These are phyloP conservation scores for Cepphus grylle DNA, from an alignment of 2,113 vertebrate species.

Conservation along the genomic window DNA sequence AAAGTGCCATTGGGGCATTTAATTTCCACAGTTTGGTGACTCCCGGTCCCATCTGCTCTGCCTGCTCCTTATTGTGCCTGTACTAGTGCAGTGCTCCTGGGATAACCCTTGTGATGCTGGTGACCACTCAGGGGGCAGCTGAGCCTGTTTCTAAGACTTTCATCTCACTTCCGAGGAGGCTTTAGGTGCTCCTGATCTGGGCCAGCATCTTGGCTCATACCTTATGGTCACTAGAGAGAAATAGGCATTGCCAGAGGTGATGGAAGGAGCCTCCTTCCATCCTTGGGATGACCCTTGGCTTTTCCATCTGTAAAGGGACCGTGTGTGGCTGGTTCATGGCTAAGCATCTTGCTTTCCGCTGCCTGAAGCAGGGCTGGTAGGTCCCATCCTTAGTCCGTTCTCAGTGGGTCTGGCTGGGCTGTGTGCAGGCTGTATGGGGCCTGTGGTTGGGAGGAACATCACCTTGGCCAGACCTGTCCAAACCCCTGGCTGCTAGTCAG, in stretches of 20 bases:
- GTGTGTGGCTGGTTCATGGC: background rate
- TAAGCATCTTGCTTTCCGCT: background rate
- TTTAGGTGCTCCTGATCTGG: background rate
- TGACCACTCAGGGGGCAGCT: no score
- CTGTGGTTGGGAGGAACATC: no score
- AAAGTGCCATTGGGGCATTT: background rate
- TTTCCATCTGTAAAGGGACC: background rate
- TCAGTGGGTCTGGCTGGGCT: background rate
- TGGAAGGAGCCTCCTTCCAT: background rate
- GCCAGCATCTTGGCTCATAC: background rate
- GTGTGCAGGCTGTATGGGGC: no score
- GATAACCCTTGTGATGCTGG: background rate
- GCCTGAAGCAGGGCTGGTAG: background rate
- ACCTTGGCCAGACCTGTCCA: background rate
- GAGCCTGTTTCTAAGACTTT: background rate
- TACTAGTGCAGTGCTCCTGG: background rate
- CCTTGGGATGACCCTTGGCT: background rate
- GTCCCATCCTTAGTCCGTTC: background rate
- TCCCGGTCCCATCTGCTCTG: background rate
- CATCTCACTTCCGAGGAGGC: background rate
- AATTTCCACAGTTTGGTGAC: background rate
- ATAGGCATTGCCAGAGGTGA: background rate
- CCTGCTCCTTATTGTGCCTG: background rate
- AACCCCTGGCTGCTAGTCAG: background rate
- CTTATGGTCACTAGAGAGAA: background rate